These are phyloP conservation scores for Drosophila conformis DNA, from an alignment of 2,888 invertebrate species.

Conservation along the genomic window DNA sequence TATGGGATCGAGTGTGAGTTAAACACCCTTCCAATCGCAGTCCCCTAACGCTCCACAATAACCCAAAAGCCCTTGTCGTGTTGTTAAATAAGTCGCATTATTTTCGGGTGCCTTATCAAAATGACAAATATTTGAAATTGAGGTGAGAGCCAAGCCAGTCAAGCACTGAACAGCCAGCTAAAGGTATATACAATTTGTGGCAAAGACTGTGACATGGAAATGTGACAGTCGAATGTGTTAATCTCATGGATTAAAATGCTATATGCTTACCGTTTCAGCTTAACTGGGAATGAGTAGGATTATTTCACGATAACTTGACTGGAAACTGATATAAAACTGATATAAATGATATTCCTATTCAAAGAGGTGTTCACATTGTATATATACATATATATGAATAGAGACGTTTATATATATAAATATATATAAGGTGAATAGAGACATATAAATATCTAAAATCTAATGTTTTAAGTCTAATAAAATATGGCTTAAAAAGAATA, in stretches of 20 bases:
- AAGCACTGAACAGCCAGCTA: neutral
- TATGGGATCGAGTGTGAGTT: neutral
- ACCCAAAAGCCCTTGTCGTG: conserved; percentile 17
- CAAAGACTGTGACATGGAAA: conserved; percentile 13
- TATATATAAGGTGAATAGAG: neutral
- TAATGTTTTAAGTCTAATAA: neutral
- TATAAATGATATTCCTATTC: neutral
- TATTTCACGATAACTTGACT: neutral
- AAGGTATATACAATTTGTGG: conserved; percentile 23
- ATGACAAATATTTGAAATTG: conserved; percentile 74
- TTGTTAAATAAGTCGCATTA: conserved; percentile 39
- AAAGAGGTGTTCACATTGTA: neutral
- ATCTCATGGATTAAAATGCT: neutral
- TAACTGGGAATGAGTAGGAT: neutral
- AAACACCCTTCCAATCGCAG: conserved; percentile 10
- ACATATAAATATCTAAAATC: neutral
- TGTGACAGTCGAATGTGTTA: conserved; percentile 3
- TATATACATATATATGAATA: neutral
- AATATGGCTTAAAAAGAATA: neutral
- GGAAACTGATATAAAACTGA: neutral
- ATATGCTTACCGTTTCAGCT: neutral
- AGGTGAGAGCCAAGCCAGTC: conserved; percentile 57
- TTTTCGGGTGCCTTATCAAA: conserved; percentile 63
- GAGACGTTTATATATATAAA: neutral
- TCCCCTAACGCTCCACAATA: conserved; percentile 1